Evolutionary conservation across 2,113 vertebrate genomes (phyloP).

Genomic region (Variabilichromis moorii): DNA sequence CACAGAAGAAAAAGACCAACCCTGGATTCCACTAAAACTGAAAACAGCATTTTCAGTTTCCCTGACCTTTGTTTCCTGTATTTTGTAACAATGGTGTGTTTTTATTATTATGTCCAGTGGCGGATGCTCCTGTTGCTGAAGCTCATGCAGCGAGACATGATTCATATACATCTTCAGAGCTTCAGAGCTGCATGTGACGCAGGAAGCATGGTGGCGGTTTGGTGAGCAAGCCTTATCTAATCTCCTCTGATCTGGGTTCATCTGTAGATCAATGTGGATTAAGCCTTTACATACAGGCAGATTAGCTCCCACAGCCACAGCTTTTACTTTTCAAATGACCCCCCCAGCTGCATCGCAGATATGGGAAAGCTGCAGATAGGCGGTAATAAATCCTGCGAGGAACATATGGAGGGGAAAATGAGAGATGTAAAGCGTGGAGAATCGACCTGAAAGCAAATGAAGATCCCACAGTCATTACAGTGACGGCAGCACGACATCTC

Average conservation of each 20-base stretch:
- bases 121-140: not conserved
- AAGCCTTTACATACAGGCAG: conserved; percentile 25
- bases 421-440: conserved; percentile 8
- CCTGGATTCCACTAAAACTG: not conserved
- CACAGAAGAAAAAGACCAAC: not conserved
- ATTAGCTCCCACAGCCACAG: conserved; percentile 9
- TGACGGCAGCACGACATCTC: not conserved
- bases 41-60: not conserved
- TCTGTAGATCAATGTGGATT: conserved; percentile 44
- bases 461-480: conserved; percentile 14
- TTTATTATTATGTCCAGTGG: not conserved
- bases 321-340: conserved; percentile 6
- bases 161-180: not conserved
- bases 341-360: not conserved
- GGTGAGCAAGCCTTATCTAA: conserved; percentile 30
- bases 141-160: not conserved
- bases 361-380: not conserved
- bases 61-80: not conserved
- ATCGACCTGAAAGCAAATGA: conserved; percentile 24
- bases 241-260: conserved; percentile 36
- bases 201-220: not conserved
- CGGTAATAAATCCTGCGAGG: conserved; percentile 3
- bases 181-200: not conserved
- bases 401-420: conserved; percentile 5
- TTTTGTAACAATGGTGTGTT: not conserved